Evolutionary conservation across 2,888 invertebrate species (phyloP).

Genomic region (Apamea crenata): DNA sequence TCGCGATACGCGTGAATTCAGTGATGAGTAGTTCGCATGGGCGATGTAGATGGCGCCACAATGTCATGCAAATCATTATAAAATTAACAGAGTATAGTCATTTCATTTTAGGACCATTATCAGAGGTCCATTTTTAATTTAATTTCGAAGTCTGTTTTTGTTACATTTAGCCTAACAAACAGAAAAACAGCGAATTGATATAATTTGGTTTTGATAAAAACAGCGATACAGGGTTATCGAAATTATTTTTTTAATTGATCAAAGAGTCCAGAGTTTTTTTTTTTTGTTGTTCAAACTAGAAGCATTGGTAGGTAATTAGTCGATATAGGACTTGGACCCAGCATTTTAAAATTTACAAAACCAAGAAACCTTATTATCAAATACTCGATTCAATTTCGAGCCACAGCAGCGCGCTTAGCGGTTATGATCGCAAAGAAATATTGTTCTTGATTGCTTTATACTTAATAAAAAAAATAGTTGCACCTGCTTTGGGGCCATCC

Average conservation of each 20-base stretch:
- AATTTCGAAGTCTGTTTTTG: not conserved
- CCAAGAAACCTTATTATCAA: not conserved
- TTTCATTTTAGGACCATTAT: constrained; percentile 20
- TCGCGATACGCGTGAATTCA: not conserved
- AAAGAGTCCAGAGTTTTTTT: not conserved
- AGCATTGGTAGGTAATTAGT: not conserved
- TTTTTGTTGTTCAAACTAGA: not conserved
- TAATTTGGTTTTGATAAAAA: not conserved
- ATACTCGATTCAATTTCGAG: constrained; percentile 42
- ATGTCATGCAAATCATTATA: not conserved
- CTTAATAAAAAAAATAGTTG: too few relatives aligned
- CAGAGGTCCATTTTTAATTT: constrained; percentile 17
- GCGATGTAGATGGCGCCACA: not conserved
- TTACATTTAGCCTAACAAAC: not conserved
- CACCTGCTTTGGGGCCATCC: not conserved
- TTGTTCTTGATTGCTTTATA: not conserved
- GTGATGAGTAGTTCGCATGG: not conserved
- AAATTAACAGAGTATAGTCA: not conserved
- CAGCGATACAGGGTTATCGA: not conserved
- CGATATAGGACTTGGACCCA: not conserved
- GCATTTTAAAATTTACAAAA: not conserved
- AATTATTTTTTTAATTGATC: not conserved
- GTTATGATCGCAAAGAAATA: not conserved
- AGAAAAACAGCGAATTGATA: not conserved
- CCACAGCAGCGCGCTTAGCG: not conserved